A percentile compares a stretch with the other conserved stretches of the same genome.
These are phyloP conservation scores for Pristiophorus japonicus DNA, from an alignment of 2,113 vertebrate genomes.

Conservation along the genomic window DNA sequence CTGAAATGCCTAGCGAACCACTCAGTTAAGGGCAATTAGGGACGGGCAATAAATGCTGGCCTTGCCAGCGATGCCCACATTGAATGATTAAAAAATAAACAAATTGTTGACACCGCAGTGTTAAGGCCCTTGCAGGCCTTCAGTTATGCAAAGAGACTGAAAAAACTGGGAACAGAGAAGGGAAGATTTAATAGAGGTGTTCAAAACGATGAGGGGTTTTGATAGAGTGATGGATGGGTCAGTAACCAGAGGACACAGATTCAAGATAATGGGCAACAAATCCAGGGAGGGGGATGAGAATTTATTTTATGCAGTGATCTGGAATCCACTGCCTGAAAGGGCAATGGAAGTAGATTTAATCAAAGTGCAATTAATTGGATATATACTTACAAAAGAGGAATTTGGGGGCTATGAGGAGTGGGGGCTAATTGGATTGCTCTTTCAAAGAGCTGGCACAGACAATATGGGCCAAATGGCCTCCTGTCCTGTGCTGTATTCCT, in stretches of 20 bases:
- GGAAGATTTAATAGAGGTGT: no score
- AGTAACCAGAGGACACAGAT: neutral
- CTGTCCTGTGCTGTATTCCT: neutral
- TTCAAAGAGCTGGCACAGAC: neutral
- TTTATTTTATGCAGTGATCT: neutral
- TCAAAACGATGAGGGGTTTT: neutral
- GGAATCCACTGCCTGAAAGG: neutral
- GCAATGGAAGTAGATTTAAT: neutral
- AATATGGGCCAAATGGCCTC: neutral
- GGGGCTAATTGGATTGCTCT: neutral
- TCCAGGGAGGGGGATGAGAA: neutral
- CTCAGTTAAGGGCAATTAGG: no score
- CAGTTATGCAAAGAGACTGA: no score
- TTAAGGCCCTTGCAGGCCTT: no score
- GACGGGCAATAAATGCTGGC: no score
- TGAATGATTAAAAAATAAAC: no score
- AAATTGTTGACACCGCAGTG: no score
- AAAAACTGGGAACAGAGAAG: no score
- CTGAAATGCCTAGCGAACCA: no score
- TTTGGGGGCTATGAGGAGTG: neutral
- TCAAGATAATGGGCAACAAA: neutral
- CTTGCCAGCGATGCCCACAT: no score
- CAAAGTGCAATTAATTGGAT: no score
- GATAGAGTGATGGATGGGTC: neutral
- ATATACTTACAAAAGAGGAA: neutral